These are phyloP conservation scores for Equus przewalskii DNA, from an alignment of 2,113 vertebrate species.

Conservation along the genomic window DNA sequence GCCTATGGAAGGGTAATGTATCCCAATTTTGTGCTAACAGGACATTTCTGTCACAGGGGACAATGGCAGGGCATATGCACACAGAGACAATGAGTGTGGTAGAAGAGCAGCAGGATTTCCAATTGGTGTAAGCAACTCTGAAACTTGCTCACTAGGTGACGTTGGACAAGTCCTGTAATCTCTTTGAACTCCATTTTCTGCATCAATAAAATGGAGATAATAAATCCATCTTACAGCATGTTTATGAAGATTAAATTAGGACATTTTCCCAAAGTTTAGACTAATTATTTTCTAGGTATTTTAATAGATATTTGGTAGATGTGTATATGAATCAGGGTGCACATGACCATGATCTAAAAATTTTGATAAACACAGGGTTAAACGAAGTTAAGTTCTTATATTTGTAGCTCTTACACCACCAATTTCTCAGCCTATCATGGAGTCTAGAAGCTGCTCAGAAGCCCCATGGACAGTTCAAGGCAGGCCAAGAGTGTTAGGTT, in stretches of 20 bases:
- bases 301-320: neutral
- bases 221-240: neutral
- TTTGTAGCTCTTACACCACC: neutral
- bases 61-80: neutral
- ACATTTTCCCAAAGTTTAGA: neutral
- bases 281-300: neutral
- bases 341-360: neutral
- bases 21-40: neutral
- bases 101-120: neutral
- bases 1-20: neutral
- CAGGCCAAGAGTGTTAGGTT: neutral
- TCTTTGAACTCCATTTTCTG: neutral
- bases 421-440: neutral
- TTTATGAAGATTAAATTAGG: neutral
- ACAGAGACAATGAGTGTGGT: neutral
- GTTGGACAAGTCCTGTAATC: neutral
- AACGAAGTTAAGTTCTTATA: neutral
- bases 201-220: neutral
- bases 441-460: slow-evolving; percentile 41
- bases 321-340: neutral
- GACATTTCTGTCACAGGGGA: neutral
- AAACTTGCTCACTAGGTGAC: neutral
- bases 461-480: neutral
- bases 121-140: neutral
- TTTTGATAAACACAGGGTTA: neutral